Conservation (phyloP, 2,888 invertebrate species). For the Tipula lateralis region DNA sequence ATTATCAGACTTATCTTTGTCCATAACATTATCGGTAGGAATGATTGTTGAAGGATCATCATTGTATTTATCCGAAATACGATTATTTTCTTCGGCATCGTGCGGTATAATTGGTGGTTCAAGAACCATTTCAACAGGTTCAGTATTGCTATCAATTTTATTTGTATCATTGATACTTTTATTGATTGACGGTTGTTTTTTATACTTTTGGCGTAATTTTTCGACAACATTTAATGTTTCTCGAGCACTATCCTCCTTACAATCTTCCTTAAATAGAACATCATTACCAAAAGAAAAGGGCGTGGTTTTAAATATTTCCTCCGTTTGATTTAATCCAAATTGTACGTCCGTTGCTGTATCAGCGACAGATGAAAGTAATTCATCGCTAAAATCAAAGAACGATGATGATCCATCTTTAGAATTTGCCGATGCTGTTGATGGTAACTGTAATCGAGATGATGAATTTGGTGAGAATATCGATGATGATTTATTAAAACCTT, state of each 20-base stretch:
- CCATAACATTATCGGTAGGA: neutral
- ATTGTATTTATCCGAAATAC: neutral
- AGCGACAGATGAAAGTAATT: slow-evolving; percentile 15
- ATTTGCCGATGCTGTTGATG: neutral
- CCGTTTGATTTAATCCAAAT: neutral
- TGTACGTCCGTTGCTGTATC: neutral
- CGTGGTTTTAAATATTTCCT: slow-evolving; percentile 32
- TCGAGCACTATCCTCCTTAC: slow-evolving; percentile 60
- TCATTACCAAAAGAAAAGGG: slow-evolving; percentile 54
- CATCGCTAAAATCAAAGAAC: slow-evolving; percentile 28
- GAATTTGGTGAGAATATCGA: slow-evolving; percentile 20
- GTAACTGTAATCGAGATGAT: slow-evolving; percentile 7
- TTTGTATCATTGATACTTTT: neutral
- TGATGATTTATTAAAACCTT: neutral
- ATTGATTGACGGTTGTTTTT: slow-evolving; percentile 15
- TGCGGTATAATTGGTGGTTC: neutral
- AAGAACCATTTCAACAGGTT: neutral
- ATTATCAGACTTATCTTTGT: slow-evolving; percentile 29
- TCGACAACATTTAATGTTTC: slow-evolving; percentile 81
- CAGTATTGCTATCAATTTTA: slow-evolving; percentile 26
- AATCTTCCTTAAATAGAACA: slow-evolving; percentile 52
- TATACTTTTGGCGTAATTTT: slow-evolving; percentile 65
- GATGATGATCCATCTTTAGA: neutral
- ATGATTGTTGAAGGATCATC: slow-evolving; percentile 7
- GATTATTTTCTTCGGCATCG: neutral